Evolutionary conservation across 2,888 invertebrate species (phyloP).

Genomic region (Perithous albicinctus): DNA sequence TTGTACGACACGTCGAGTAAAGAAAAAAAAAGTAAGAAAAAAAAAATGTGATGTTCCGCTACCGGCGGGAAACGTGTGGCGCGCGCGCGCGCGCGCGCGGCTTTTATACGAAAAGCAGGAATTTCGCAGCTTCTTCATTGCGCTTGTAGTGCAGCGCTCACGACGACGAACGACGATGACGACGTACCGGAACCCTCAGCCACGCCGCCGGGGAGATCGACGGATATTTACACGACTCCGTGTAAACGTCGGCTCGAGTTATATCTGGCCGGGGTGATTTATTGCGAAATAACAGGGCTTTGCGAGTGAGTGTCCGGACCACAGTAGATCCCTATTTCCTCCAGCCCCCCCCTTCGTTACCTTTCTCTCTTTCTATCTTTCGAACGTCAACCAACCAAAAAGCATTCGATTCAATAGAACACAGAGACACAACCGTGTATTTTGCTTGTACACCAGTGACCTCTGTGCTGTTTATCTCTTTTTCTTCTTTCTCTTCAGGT

Average conservation of each 20-base stretch:
- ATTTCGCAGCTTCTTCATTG: slow-evolving; percentile 34
- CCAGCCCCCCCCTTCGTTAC: slow-evolving; percentile 31
- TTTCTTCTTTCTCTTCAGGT: neutral
- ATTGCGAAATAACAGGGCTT: slow-evolving; percentile 79
- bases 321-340: slow-evolving; percentile 46
- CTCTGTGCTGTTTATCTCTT: neutral
- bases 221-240: slow-evolving; percentile 69
- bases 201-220: slow-evolving; percentile 72
- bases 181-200: slow-evolving; percentile 57
- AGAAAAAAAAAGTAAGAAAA: too few relatives aligned
- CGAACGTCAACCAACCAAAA: neutral
- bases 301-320: slow-evolving; percentile 62
- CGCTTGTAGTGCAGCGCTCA: neutral
- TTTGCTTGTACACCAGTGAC: neutral
- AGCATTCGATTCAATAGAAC: neutral
- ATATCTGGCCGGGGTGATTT: slow-evolving; percentile 77
- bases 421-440: neutral
- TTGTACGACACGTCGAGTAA: neutral
- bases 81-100: slow-evolving; percentile 5
- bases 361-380: slow-evolving; percentile 35
- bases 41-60: slow-evolving; percentile 24
- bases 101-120: neutral
- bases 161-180: slow-evolving; percentile 59
- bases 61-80: slow-evolving; percentile 48
- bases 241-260: slow-evolving; percentile 70